These are phyloP conservation scores for Rhopalosiphum padi DNA, from an alignment of 1,140 invertebrate species.

Conservation along the genomic window DNA sequence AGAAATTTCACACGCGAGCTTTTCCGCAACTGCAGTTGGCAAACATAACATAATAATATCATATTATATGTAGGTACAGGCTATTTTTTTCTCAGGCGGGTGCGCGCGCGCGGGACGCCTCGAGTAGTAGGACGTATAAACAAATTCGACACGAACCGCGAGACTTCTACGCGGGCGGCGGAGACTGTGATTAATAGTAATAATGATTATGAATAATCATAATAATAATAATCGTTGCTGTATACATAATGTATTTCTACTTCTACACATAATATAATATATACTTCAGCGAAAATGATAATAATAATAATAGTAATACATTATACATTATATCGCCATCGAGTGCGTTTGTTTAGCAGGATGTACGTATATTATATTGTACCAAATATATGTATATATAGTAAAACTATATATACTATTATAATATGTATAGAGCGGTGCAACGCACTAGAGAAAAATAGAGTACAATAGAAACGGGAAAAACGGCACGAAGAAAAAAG, in stretches of 20 bases:
- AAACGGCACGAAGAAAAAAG: neutral
- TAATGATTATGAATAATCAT: neutral
- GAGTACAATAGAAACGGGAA: neutral
- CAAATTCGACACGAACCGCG: neutral
- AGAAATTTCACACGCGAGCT: neutral
- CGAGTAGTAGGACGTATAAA: neutral
- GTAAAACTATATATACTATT: neutral
- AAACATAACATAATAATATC: neutral
- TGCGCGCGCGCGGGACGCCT: neutral
- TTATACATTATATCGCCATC: neutral
- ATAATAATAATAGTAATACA: neutral
- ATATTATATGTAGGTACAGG: neutral
- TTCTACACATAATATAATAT: neutral
- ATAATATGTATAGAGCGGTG: neutral
- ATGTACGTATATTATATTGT: neutral
- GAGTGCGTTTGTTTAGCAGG: neutral
- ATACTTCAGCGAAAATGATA: neutral
- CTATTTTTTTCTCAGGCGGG: neutral
- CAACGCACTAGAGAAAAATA: neutral
- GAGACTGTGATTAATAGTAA: neutral
- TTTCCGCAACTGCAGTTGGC: neutral
- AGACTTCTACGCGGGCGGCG: neutral
- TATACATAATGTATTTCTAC: neutral
- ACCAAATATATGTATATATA: neutral
- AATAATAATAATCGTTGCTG: neutral